Base-by-base conservation (phyloP, 2,113 vertebrate species). In the Dolichallabes microphthalmus region DNA sequence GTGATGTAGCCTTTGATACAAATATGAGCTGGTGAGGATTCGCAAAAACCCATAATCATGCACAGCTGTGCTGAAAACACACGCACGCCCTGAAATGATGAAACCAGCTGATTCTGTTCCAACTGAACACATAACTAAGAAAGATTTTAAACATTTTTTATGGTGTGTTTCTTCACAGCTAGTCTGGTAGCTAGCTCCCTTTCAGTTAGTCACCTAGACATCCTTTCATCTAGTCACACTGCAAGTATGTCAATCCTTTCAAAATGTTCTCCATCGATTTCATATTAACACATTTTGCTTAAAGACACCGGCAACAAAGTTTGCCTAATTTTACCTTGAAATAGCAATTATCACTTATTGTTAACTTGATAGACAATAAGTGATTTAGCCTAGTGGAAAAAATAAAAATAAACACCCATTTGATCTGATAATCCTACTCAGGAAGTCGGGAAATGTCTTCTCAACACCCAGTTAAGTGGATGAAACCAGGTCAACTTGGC, bases 11-110 rank as follows among this genome's bases (percentile, higher is more conserved):
- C 30, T 80, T 80, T 15, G 9, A 14, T 64, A n/a, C 35, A 50
- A 80, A 64, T 64, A 45, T 80, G 79, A 64, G 58, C 58, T 80
- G 78, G 78, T 75, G 35, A n/a, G 63, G 58, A 80, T 63, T 64
- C 30, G 60, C 76, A 39, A 60, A 30, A 79, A 50, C 78, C 58
- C 32, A 17, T 45, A 63, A 75, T 80, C 25, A 64, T 25, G 17
- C 58, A 64, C 60, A 80, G 79, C 58, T 80, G 79, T 11, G 60
- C 39, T 14, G 13, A 75, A 45, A 35, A 45, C 69, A 74, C 45
- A 75, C 35, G 25, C 39, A 73, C 53, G 30, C 27, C 3, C 60
- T n/a, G 20, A 25, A 27, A 63, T 80, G 60, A 80, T 50, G 25
- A 80, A 80, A 80, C n/a, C 1, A 1, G 22, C 35, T 27, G 35